Base-by-base conservation (phyloP, 2,888 invertebrate species). In the Stenodera caucasica region DNA sequence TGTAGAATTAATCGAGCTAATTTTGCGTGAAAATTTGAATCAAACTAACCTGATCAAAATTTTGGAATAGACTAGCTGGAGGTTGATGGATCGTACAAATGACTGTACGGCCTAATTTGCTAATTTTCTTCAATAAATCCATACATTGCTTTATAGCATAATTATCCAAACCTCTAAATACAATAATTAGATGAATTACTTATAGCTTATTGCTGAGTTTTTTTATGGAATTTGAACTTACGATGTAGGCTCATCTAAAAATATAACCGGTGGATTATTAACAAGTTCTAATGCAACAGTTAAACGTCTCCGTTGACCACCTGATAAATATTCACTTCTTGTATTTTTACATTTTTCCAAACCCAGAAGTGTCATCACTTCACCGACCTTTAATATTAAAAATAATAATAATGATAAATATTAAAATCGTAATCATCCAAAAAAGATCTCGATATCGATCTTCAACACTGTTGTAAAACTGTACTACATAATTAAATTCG, bases 11-110 rank as follows among this genome's bases (percentile, higher is more conserved):
- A 53, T 23, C 18, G 49, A n/a, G 29, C 9, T 9, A 26, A 26
- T 52, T 11, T 26, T 52, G 14, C 30, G 29, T 8, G 14, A 50
- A 33, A 33, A 14, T 15, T 15, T 33, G n/a, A n/a, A n/a, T n/a
- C n/a, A 29, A 29, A 33, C 60, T 71, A 75, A 85, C 84, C 81
- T 85, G 85, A 69, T 92, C 90, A 76, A 92, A 91, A 72, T 88
- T 85, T 56, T 89, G 83, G 76, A 92, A 91, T 49, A 91, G 82
- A 12, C 89, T 88, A 0, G 91, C 90, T 5, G 89, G 89, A 0
- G 92, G 92, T 72, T 92, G 92, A 78, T 92, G 92, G 59, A 92
- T 87, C 0, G 91, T 91, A 78, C 91, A 91, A 64, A 92, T 84
- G 57, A 92, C 88, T 6, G 90, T 91, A 56, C 91, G 81, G 7